phyloP scores from a whole-genome alignment of 2,797 vertebrate species.

The Simalia tracyae region DNA sequence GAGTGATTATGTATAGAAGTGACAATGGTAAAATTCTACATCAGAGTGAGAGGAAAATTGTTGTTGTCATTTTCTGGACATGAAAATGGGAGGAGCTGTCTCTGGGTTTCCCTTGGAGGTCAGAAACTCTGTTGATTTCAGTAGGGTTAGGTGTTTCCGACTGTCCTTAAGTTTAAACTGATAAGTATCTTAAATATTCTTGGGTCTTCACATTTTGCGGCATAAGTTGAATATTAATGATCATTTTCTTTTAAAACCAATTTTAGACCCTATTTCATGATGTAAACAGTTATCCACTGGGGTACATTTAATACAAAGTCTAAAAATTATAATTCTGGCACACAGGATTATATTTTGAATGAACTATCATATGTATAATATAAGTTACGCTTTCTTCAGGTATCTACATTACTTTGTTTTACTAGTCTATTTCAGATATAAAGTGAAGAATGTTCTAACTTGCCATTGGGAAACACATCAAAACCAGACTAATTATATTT shows the following conservation, averaged over 20 bases:
- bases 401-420: background rate
- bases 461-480: background rate
- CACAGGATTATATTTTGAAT: background rate
- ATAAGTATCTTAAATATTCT: background rate
- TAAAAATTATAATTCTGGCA: background rate
- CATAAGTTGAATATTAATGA: background rate
- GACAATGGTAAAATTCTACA: background rate
- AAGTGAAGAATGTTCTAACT: background rate
- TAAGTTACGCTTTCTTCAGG: background rate
- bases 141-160: background rate
- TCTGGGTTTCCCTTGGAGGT: background rate
- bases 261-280: no score
- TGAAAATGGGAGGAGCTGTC: background rate
- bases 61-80: background rate
- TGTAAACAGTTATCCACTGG: background rate
- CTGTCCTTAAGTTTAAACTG: background rate
- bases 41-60: background rate
- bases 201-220: background rate
- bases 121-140: background rate
- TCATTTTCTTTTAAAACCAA: background rate
- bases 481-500: background rate
- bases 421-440: background rate
- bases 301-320: background rate
- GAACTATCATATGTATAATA: background rate
- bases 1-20: background rate